Percentiles rank a stretch among this genome's conserved stretches.
Evolutionary conservation across 2,888 invertebrate genomes (phyloP).

Genomic region (Ochlodes sylvanus): DNA sequence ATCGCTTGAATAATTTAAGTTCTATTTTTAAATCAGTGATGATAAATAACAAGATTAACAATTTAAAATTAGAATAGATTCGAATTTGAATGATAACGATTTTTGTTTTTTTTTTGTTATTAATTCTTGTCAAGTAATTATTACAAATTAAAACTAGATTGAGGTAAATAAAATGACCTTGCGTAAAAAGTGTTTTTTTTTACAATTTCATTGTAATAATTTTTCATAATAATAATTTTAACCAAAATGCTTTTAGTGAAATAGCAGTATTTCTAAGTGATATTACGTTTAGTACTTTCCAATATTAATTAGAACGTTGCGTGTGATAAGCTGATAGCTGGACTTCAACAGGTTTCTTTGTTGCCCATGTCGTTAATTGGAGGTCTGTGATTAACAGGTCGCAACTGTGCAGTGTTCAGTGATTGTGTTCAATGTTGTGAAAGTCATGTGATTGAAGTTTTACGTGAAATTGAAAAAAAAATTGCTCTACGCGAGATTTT

Average conservation of each 20-base stretch:
- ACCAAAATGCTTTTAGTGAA: not conserved
- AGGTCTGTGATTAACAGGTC: constrained; percentile 34
- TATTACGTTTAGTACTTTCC: constrained; percentile 20
- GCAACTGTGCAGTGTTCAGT: constrained; percentile 32
- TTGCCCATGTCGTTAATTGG: constrained; percentile 48
- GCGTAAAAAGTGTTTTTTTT: not conserved
- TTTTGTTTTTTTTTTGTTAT: not conserved
- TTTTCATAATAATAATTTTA: not conserved
- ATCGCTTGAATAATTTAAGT: not conserved
- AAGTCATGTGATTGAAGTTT: constrained; percentile 1
- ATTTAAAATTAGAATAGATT: not conserved
- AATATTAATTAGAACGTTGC: constrained; percentile 38
- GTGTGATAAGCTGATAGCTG: constrained; percentile 57
- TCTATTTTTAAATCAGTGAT: not conserved
- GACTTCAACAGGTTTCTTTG: constrained; percentile 57
- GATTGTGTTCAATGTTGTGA: constrained; percentile 23
- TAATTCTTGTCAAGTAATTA: not conserved
- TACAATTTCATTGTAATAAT: too few relatives aligned
- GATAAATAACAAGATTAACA: too few relatives aligned
- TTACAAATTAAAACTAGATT: too few relatives aligned
- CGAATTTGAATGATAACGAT: too few relatives aligned
- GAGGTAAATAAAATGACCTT: not conserved
- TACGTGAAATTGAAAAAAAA: not conserved
- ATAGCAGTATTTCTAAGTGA: not conserved
- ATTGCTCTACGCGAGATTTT: not conserved